These are phyloP conservation scores for Linnaemya tessellans DNA, from an alignment of 2,888 invertebrate species.

Conservation along the genomic window DNA sequence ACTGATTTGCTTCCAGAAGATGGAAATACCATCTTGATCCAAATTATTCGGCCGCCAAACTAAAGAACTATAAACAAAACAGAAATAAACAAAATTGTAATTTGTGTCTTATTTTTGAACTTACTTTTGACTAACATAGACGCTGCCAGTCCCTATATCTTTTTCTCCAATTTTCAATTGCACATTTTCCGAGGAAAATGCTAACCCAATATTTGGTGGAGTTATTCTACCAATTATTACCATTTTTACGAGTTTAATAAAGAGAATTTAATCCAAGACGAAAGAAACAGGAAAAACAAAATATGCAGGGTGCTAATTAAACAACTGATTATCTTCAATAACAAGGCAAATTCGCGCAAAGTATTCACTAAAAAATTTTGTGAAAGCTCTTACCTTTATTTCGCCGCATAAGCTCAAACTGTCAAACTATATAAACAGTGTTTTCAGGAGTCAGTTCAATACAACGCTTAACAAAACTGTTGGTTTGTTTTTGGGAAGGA, in stretches of 20 bases:
- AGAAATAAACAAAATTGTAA: constrained; percentile 7
- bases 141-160: constrained; percentile 78
- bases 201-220: constrained; percentile 79
- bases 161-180: constrained; percentile 80
- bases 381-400: too few species aligned
- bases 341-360: too few species aligned
- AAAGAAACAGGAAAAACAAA: background rate
- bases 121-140: constrained; percentile 82
- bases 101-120: constrained; percentile 42
- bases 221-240: constrained; percentile 80
- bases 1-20: constrained; percentile 82
- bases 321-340: background rate
- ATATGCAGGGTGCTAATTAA: background rate
- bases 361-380: too few species aligned
- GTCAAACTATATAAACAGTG: too few species aligned
- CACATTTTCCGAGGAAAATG: constrained; percentile 80
- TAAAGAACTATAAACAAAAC: constrained; percentile 76
- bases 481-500: too few species aligned
- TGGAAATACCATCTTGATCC: constrained; percentile 79
- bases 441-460: too few species aligned
- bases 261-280: background rate
- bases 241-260: constrained; percentile 75
- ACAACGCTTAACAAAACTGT: too few species aligned
- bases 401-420: too few species aligned
- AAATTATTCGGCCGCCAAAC: constrained; percentile 80